Base-by-base conservation (phyloP, 2,888 invertebrate genomes). In the Odontocerum albicorne region DNA sequence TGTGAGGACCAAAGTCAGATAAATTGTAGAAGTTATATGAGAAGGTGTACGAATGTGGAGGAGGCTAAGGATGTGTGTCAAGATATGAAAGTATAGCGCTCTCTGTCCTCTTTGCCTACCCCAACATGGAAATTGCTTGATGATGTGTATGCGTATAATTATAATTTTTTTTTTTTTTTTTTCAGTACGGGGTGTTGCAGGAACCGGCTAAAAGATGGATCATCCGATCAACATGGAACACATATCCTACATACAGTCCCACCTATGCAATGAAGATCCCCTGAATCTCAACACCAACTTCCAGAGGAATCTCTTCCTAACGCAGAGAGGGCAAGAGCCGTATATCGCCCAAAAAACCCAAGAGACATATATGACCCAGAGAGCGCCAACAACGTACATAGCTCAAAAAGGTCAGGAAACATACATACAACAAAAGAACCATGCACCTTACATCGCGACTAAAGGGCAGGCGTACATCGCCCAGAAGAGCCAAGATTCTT, bases 381-480 rank as follows among this genome's bases (percentile, higher is more conserved):
- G 43, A 21, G 16, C 16, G 4, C 51, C 43, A 13, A 17, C 17
- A 4, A 8, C 50, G 4, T 51, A 51, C 6, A 36, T 35, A 4
- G 51, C 51, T 4, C 51, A 51, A 17, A 51, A 51, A n/a, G 35
- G 35, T n/a, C 51, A 51, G 17, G 51, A 51, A n/a, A 20, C 33
- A 2, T 51, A 51, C 19, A 51, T 51, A 31, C 43, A 42, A 6
- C 51, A 51, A 21, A 51, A 51, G 17, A 43, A 27, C 10, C 51
- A 51, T 6, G 43, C 36, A 4, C 33, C 43, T 4, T 51, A 51
- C 44, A 51, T 51, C 13, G 51, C 51, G n/a, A 43, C 51, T 7
- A 51, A 51, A 22, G 51, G 51, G n/a, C 51, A 51, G 10, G 51
- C 51, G 21, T 51, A 51, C 27, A 51, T 51, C 21, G 51, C 51